Conservation (phyloP, 2,113 vertebrate species). For the Pongo pygmaeus region DNA sequence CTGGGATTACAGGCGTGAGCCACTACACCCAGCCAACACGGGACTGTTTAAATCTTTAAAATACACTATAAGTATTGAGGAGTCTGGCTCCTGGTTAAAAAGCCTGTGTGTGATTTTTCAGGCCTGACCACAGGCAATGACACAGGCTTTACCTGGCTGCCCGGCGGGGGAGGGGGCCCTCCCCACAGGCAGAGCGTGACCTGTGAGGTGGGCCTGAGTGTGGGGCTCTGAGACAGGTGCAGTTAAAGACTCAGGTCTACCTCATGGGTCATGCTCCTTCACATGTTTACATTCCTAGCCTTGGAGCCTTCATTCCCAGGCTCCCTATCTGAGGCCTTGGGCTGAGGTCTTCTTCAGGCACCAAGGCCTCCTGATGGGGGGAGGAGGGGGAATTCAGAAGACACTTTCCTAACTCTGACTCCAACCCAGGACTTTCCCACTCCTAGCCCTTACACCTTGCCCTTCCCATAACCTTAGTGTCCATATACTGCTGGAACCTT, state of each 20-base stretch:
- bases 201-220: background rate
- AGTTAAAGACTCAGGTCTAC: background rate
- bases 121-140: background rate
- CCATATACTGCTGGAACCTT: background rate
- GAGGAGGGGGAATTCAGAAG: background rate
- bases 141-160: background rate
- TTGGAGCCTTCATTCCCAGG: background rate
- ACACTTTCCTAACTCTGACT: background rate
- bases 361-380: background rate
- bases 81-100: background rate
- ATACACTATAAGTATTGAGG: constrained; percentile 8
- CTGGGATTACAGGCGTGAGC: no score
- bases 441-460: background rate
- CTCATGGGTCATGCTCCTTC: background rate
- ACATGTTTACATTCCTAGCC: background rate
- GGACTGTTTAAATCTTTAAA: background rate
- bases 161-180: background rate
- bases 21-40: no score
- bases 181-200: no score
- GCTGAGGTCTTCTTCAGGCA: background rate
- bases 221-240: background rate
- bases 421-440: background rate
- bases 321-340: background rate
- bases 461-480: background rate
- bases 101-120: background rate